These are phyloP conservation scores for Cryptops parisi DNA, from an alignment of 2,888 invertebrate genomes.

Conservation along the genomic window DNA sequence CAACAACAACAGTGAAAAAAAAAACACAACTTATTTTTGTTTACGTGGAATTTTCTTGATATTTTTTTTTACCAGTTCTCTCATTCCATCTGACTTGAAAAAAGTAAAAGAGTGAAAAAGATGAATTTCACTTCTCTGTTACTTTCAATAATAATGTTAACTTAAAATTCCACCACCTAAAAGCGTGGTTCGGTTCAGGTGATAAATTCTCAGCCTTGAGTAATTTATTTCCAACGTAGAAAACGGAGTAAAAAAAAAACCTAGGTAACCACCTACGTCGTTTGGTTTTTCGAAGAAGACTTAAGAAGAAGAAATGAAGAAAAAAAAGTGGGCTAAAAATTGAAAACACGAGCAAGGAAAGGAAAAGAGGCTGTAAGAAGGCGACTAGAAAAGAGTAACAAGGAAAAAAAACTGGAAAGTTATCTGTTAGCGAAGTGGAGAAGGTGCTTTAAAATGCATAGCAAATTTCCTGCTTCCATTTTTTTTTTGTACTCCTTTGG, in stretches of 20 bases:
- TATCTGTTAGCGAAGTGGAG: not conserved
- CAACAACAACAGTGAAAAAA: not conserved
- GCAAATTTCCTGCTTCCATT: not conserved
- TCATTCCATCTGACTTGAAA: too few species aligned
- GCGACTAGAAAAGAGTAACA: too few species aligned
- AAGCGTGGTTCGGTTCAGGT: not conserved
- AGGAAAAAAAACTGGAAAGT: too few species aligned
- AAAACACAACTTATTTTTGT: too few species aligned
- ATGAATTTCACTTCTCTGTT: not conserved
- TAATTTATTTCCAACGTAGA: not conserved
- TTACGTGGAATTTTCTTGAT: too few species aligned
- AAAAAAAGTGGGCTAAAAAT: not conserved
- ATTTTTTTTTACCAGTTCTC: too few species aligned
- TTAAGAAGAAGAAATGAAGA: too few species aligned
- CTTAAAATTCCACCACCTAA: not conserved
- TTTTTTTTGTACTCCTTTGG: not conserved
- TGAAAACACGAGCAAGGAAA: not conserved
- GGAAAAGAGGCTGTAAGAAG: too few species aligned
- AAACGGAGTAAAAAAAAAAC: not conserved
- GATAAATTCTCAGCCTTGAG: not conserved
- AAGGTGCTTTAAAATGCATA: not conserved
- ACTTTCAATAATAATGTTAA: not conserved
- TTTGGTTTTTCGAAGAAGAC: not conserved
- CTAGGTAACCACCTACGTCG: too few species aligned
- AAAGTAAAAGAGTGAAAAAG: too few species aligned